Base-by-base conservation (phyloP, 2,113 vertebrate genomes). In the Vulpes ferrilata region DNA sequence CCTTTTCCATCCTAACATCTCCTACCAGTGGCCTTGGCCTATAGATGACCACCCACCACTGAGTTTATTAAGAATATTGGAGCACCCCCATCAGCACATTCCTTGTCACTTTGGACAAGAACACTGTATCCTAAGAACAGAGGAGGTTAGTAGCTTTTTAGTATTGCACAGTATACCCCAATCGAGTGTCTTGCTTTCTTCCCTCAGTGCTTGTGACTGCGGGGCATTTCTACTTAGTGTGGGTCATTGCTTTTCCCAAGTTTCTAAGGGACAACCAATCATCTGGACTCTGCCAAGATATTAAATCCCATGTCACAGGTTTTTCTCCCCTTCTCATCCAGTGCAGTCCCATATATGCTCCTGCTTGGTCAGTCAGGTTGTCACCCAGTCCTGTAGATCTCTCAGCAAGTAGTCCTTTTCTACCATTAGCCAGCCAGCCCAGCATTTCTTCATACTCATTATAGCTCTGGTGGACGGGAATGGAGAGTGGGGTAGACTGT, bases 281-380 rank as follows among this genome's bases (percentile, higher is more conserved):
- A 64, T 23, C 57, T 64, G 81, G 57, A 59, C 11, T 38, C 57
- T 64, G 69, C 32, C 57, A 76, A 64, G 59, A 1, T 76, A 76
- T 23, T 55, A 85, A 76, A 76, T 22, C 69, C 11, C 51, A 59
- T 84, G 69, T 64, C 69, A 76, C 51, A 38, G 32, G 69, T 5
- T 74, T 76, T 16, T 71, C 48, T 32, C 91, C 22, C 43, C 76
- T 76, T 74, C 38, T 59, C 43, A 55, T 30, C 60, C 23, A 76
- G 32, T 27, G 0, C 17, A 85, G 32, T 38, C 48, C 81, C 43
- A 5, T 15, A 55, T 15, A 22, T 38, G 59, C 69, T 64, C 48
- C 81, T 64, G 43, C 51, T 82, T 92, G 65, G n/a, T 25, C 23
- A 92, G 32, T 23, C 16, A 85, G 81, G 53, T 76, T n/a, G 51